Conservation (phyloP, 2,888 invertebrate species). For the Lithophane semibrunnea region DNA sequence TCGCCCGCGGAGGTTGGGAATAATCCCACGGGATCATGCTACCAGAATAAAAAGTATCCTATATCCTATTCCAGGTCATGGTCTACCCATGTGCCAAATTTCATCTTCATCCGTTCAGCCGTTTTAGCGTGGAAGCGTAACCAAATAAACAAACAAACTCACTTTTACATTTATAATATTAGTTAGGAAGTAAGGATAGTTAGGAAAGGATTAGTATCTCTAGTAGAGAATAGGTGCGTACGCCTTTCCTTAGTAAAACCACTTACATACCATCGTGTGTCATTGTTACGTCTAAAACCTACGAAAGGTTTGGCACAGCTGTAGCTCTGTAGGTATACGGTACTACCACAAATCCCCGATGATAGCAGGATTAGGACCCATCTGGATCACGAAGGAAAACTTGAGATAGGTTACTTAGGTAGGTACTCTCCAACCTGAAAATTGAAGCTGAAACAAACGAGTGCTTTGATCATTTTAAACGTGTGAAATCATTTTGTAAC, state of each 20-base stretch:
- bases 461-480: neutral
- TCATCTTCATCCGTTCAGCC: too few species aligned
- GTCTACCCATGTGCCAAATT: too few species aligned
- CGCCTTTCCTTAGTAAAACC: conserved; percentile 8
- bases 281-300: conserved; percentile 29
- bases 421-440: conserved; percentile 22
- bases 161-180: too few species aligned
- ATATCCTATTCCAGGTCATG: too few species aligned
- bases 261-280: conserved; percentile 16
- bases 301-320: conserved; percentile 43
- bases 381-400: conserved; percentile 49
- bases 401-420: conserved; percentile 46
- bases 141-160: too few species aligned
- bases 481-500: neutral
- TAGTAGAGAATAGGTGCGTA: neutral
- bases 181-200: too few species aligned
- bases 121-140: too few species aligned
- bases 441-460: conserved; percentile 7
- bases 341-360: conserved; percentile 53
- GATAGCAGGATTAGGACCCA: conserved; percentile 51
- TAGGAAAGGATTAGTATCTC: neutral
- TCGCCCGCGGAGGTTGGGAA: too few species aligned
- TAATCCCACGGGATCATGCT: too few species aligned
- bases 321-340: conserved; percentile 41
- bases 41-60: too few species aligned